A percentile compares a stretch with the other conserved stretches of the same genome.
phyloP scores from a whole-genome alignment of 2,888 invertebrate species.

The Epinotia brunnichana region DNA sequence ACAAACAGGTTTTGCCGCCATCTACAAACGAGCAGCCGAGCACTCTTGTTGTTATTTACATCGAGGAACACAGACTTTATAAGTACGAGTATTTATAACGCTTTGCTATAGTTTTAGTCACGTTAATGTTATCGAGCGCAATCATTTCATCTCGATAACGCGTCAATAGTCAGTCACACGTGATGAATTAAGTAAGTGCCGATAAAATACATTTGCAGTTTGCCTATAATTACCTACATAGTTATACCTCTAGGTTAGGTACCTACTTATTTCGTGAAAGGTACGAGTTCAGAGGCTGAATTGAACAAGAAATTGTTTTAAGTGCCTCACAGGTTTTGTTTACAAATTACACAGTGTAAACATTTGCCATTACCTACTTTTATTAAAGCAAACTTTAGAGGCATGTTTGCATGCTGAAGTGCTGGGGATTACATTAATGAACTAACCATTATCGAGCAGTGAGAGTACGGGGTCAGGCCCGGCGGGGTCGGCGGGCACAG shows the following conservation, averaged over 20 bases:
- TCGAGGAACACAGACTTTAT: neutral
- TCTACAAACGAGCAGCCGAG: conserved; percentile 52
- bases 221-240: neutral
- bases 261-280: neutral
- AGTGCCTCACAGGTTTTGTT: neutral
- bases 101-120: neutral
- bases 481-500: conserved; percentile 60
- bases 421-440: too few relatives aligned
- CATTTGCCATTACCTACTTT: neutral
- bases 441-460: conserved; percentile 69
- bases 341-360: neutral
- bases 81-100: neutral
- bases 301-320: neutral
- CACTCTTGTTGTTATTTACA: conserved; percentile 42
- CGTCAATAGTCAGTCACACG: neutral
- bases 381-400: neutral
- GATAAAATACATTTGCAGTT: neutral
- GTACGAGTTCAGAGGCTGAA: conserved; percentile 1
- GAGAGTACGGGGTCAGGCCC: conserved; percentile 66
- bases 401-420: neutral
- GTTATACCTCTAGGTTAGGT: neutral
- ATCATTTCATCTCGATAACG: conserved; percentile 13
- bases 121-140: conserved; percentile 1
- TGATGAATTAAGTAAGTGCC: neutral
- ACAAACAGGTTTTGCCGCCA: conserved; percentile 65